Conservation (phyloP, 2,113 vertebrate genomes). For the Coptodon rendalli region DNA sequence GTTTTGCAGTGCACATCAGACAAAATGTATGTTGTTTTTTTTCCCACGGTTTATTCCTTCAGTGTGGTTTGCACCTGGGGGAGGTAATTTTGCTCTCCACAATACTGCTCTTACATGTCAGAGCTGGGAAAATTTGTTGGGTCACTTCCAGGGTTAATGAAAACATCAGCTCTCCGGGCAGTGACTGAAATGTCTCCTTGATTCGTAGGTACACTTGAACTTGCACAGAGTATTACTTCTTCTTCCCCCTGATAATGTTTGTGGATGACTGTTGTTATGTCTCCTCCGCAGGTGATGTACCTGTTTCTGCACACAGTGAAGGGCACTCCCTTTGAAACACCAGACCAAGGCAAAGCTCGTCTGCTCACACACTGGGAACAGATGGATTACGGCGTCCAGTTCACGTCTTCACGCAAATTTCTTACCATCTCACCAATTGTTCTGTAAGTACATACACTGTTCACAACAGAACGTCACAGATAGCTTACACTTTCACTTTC, state of each 20-base stretch:
- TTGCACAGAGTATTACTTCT: not conserved
- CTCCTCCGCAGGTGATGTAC: constrained; percentile 81
- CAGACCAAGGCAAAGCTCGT: constrained; percentile 88
- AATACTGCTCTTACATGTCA: not conserved
- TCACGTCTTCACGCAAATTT: constrained; percentile 90
- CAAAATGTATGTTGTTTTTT: not conserved
- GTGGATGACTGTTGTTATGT: not conserved
- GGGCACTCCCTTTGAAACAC: constrained; percentile 91
- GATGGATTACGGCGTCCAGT: constrained; percentile 90
- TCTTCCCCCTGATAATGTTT: not conserved
- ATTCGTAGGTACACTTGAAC: not conserved
- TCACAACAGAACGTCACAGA: not conserved
- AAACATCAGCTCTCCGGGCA: not conserved
- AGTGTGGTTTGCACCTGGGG: not conserved
- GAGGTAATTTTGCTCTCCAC: not conserved
- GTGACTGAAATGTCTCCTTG: not conserved
- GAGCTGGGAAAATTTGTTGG: not conserved
- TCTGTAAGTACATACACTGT: constrained; percentile 74
- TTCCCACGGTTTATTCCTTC: not conserved
- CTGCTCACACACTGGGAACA: constrained; percentile 94
- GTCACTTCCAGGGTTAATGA: not conserved
- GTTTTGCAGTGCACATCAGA: not conserved
- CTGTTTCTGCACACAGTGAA: constrained; percentile 89
- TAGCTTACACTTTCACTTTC: not conserved
- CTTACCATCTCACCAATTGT: constrained; percentile 90